Evolutionary conservation across 2,113 vertebrate genomes (phyloP).

Genomic region (Lutjanus erythropterus): DNA sequence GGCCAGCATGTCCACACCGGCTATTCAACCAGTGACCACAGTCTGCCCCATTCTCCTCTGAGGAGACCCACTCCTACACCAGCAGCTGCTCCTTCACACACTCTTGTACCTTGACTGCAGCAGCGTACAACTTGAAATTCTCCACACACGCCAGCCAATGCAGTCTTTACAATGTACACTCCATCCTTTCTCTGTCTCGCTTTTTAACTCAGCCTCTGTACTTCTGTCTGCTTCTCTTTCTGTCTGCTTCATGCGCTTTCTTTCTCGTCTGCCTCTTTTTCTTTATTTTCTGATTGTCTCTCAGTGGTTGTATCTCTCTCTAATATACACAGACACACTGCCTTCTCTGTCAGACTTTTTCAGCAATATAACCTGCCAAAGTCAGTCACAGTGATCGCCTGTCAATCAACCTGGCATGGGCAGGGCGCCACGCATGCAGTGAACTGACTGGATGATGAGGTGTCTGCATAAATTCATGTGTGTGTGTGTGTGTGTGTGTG

Average conservation of each 20-base stretch:
- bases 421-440: conserved; percentile 7
- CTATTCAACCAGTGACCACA: conserved; percentile 40
- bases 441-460: conserved; percentile 35
- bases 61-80: conserved; percentile 28
- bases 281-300: conserved; percentile 7
- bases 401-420: conserved; percentile 54
- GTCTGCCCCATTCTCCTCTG: conserved; percentile 11
- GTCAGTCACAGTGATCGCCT: conserved; percentile 62
- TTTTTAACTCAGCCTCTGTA: too few species aligned
- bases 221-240: too few species aligned
- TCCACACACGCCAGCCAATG: conserved; percentile 17
- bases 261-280: conserved; percentile 10
- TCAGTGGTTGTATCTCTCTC: not conserved
- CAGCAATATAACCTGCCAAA: conserved; percentile 56
- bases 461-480: not conserved
- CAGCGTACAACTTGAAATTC: conserved; percentile 32
- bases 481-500: not conserved
- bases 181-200: conserved; percentile 4
- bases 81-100: not conserved
- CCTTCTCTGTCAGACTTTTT: conserved; percentile 35
- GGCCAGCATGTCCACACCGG: conserved; percentile 6
- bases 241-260: not conserved
- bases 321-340: not conserved
- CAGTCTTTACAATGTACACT: conserved; percentile 27
- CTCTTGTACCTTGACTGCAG: conserved; percentile 5